Evolutionary conservation across 2,113 vertebrate genomes (phyloP), one percentile per base, ranked within the genome.

Genomic region (Gallinago paraguaiae): DNA sequence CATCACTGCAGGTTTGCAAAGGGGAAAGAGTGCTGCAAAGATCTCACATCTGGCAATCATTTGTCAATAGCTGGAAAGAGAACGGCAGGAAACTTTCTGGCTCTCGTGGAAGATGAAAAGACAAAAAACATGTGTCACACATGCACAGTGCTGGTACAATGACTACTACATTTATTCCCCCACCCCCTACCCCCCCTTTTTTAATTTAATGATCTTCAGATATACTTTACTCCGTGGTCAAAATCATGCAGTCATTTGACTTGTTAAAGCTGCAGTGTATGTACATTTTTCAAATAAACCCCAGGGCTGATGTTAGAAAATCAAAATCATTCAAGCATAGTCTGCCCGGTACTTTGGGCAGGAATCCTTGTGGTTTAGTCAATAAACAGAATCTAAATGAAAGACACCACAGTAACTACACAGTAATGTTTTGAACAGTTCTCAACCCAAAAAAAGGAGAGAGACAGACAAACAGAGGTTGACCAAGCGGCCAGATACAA

Each of bases 1-100:
- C 98, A 98, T 98, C 97, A 93, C 98, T 98, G 98, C 97, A 98
- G 98, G 98, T 98, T 98, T 97, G 97, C 86, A 91, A 97, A 98
- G 95, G 97, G 97, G 97, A 98, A 96, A 97, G 95, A 97, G 88
- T 86, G 97, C 98, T 98, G 98, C 97, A 98, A 98, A 97, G 97
- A 98, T 98, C 98, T 98, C 98, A 99, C 99, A 99, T 99, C 99
- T 99, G 99, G 98, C 99, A 99, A 99, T 99, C 98, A 98, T 99
- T 99, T 99, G 98, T 99, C 98, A 98, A 97, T 98, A 98, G 98
- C 98, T 98, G 98, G 98, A 98, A 99, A 98, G 98, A 99, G 98
- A 99, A 98, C 98, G 97, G 98, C 99, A 99, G 98, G 99, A 99
- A 99, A 98, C 98, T 98, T 99, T 99, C 98, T 98, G 98, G 98